Percentiles rank a stretch among this genome's conserved stretches.
phyloP scores from a whole-genome alignment of 2,888 invertebrate species.

The Drosophila paranaensis region DNA sequence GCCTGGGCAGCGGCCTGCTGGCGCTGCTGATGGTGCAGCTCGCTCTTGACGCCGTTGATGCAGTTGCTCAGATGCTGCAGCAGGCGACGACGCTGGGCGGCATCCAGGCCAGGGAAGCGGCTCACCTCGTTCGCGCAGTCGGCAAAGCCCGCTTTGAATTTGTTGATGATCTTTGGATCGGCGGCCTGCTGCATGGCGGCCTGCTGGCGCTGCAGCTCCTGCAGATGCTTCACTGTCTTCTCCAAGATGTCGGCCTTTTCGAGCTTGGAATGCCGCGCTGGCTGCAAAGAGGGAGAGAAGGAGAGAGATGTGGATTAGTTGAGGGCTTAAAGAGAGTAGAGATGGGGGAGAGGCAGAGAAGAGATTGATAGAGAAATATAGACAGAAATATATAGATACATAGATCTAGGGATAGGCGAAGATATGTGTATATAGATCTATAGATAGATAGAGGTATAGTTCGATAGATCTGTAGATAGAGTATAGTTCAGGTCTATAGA shows the following conservation, averaged over 20 bases:
- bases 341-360: too few species aligned
- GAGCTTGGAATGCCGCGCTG: constrained; percentile 95
- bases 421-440: too few species aligned
- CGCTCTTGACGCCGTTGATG: constrained; percentile 85
- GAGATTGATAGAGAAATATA: too few species aligned
- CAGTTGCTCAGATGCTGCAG: constrained; percentile 92
- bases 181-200: constrained; percentile 92
- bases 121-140: constrained; percentile 95
- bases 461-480: too few species aligned
- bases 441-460: too few species aligned
- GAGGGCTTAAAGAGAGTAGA: not conserved
- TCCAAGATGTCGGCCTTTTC: constrained; percentile 98
- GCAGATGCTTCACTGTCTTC: constrained; percentile 96
- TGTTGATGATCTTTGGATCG: constrained; percentile 93
- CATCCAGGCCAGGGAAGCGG: constrained; percentile 90
- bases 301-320: constrained; percentile 28
- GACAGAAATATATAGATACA: too few species aligned
- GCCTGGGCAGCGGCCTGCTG: constrained; percentile 72
- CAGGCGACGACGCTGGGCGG: constrained; percentile 89
- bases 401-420: too few species aligned
- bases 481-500: too few species aligned
- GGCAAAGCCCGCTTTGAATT: constrained; percentile 94
- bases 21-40: constrained; percentile 82
- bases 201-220: constrained; percentile 95
- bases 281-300: constrained; percentile 88